Evolutionary conservation across 2,888 invertebrate genomes (phyloP).

Genomic region (Drosophila barbarae): DNA sequence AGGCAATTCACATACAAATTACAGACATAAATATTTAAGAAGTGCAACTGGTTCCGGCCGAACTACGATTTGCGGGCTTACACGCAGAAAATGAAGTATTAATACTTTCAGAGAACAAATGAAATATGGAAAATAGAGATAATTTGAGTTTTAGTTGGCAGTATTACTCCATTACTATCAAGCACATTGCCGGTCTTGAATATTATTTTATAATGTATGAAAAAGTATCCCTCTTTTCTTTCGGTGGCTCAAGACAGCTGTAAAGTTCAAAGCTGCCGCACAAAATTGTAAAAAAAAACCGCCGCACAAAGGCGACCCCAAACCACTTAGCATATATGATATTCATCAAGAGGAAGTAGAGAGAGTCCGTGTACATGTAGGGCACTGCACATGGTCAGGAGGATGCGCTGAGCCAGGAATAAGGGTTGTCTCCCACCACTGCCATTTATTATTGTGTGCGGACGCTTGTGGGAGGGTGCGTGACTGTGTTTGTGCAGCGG

Average conservation of each 20-base stretch:
- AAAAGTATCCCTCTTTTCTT: neutral
- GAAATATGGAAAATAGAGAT: too few species aligned
- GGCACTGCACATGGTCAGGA: constrained; percentile 44
- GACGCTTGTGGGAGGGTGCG: constrained; percentile 9
- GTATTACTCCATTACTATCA: too few species aligned
- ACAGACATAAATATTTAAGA: constrained; percentile 58
- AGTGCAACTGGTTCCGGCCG: constrained; percentile 26
- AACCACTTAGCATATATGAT: constrained; percentile 47
- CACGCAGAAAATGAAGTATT: neutral
- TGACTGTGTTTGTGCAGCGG: constrained; percentile 54
- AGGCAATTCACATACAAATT: constrained; percentile 60
- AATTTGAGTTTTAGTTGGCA: too few species aligned
- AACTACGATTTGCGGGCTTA: neutral
- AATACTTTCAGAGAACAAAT: neutral
- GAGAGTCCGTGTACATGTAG: constrained; percentile 18
- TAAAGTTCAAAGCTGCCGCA: constrained; percentile 1
- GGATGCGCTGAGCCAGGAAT: constrained; percentile 37
- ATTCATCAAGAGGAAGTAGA: constrained; percentile 48
- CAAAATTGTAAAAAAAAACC: constrained; percentile 2
- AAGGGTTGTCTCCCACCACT: neutral
- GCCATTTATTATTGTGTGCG: constrained; percentile 24
- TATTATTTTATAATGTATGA: neutral
- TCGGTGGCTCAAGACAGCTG: neutral
- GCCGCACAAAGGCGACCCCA: constrained; percentile 21
- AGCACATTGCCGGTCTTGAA: neutral